Conservation (phyloP, 2,113 vertebrate species). For the Vulpes ferrilata region DNA sequence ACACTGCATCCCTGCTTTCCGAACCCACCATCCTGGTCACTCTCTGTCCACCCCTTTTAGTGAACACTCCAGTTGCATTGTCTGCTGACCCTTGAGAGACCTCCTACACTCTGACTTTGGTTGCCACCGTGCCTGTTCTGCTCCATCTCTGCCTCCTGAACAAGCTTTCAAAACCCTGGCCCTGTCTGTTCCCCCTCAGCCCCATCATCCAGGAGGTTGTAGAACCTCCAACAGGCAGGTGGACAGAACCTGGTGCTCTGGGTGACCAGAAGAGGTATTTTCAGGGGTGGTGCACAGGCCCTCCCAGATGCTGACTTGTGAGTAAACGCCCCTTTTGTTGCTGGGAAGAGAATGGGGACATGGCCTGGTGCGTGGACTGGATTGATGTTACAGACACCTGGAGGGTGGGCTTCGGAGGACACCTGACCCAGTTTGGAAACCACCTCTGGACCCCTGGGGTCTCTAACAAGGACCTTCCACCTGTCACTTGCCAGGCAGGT, state of each 20-base stretch:
- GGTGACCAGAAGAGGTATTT: background rate
- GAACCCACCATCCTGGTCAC: background rate
- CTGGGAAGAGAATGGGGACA: background rate
- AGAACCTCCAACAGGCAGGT: background rate
- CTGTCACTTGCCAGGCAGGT: background rate
- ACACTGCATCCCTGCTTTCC: background rate
- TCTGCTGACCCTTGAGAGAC: background rate
- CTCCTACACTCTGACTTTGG: background rate
- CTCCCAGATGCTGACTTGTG: background rate
- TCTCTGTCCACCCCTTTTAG: background rate
- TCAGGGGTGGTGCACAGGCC: accelerated
- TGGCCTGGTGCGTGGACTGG: accelerated
- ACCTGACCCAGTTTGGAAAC: background rate
- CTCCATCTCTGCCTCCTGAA: background rate
- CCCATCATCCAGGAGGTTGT: background rate
- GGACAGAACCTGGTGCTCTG: background rate
- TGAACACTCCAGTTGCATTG: accelerated
- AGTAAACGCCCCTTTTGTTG: background rate
- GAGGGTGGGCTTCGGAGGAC: background rate
- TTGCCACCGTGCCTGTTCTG: background rate
- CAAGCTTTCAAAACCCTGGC: background rate
- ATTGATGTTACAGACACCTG: accelerated
- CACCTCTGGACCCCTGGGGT: background rate
- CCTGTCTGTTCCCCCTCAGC: background rate
- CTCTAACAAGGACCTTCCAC: background rate